Evolutionary conservation across 1,140 invertebrate species (phyloP).

Genomic region (Magallana angulata): DNA sequence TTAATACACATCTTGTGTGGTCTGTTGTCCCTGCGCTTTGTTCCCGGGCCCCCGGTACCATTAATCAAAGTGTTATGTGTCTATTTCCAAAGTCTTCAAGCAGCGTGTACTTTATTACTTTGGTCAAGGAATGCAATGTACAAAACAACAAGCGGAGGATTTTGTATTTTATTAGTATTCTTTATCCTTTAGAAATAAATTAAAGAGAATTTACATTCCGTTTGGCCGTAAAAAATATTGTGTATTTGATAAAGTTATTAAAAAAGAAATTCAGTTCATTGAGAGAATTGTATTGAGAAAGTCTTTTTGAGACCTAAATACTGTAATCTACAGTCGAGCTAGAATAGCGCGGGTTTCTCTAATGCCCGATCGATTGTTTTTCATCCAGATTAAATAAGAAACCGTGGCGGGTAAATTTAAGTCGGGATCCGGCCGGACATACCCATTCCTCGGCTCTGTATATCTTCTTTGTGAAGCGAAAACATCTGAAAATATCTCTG

Average conservation of each 20-base stretch:
- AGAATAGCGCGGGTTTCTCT: background rate
- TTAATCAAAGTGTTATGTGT: slow-evolving; percentile 31
- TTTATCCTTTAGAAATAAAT: too few species aligned
- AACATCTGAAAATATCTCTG: slow-evolving; percentile 38
- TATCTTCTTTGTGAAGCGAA: slow-evolving; percentile 30
- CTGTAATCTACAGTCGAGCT: slow-evolving; percentile 15
- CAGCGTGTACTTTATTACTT: slow-evolving; percentile 15
- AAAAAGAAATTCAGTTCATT: too few species aligned
- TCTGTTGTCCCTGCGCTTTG: background rate
- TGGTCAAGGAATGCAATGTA: background rate
- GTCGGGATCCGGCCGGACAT: background rate
- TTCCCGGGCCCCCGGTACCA: background rate
- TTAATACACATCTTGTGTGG: slow-evolving; percentile 21
- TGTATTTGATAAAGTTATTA: too few species aligned
- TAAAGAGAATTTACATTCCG: too few species aligned
- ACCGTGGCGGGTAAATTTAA: slow-evolving; percentile 21
- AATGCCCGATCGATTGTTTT: slow-evolving; percentile 25
- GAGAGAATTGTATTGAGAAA: too few species aligned
- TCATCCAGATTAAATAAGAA: slow-evolving; percentile 17
- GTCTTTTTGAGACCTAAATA: too few species aligned
- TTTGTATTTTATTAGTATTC: too few species aligned
- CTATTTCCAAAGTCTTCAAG: background rate
- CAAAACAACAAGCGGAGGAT: background rate
- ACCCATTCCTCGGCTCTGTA: background rate
- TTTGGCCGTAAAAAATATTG: too few species aligned